phyloP scores from a whole-genome alignment of 2,113 vertebrate species.

The Lepisosteus oculatus region DNA sequence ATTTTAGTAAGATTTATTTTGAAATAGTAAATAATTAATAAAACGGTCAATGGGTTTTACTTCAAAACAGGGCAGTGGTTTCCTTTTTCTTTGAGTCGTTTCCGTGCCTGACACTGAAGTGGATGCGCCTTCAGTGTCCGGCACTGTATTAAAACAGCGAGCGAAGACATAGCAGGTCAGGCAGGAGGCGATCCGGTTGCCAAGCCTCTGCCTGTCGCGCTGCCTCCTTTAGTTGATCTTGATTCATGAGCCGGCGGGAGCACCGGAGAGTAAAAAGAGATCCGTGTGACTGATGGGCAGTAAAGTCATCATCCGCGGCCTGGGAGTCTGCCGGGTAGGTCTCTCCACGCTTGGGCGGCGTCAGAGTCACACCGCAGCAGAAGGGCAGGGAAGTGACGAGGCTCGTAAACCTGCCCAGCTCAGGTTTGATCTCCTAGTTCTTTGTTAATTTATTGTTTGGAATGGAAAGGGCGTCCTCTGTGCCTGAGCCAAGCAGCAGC shows the following conservation, averaged over 20 bases:
- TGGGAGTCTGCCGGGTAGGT: constrained; percentile 48
- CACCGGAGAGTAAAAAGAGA: constrained; percentile 23
- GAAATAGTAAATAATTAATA: too few relatives aligned
- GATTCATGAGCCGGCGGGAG: constrained; percentile 23
- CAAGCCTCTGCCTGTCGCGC: too few relatives aligned
- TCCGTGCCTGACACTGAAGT: too few relatives aligned
- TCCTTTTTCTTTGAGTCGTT: too few relatives aligned
- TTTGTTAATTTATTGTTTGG: constrained; percentile 58
- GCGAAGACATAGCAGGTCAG: too few relatives aligned
- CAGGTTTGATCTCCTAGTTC: constrained; percentile 49
- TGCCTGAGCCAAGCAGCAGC: not conserved
- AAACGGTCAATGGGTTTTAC: too few relatives aligned
- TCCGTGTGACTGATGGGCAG: constrained; percentile 34
- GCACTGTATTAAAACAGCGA: too few relatives aligned
- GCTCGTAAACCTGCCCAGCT: constrained; percentile 62
- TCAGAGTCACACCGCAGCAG: constrained; percentile 57
- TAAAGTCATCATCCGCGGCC: constrained; percentile 43
- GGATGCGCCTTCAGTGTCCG: too few relatives aligned
- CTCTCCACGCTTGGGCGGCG: constrained; percentile 56
- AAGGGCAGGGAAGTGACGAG: constrained; percentile 65
- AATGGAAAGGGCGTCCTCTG: constrained; percentile 36
- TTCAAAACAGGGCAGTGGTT: too few relatives aligned
- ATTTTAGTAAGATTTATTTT: too few relatives aligned
- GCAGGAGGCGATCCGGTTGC: too few relatives aligned
- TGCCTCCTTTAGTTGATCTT: not conserved